These are phyloP conservation scores for Oenanthe oenanthe DNA, from an alignment of 2,113 vertebrate species.

Conservation along the genomic window DNA sequence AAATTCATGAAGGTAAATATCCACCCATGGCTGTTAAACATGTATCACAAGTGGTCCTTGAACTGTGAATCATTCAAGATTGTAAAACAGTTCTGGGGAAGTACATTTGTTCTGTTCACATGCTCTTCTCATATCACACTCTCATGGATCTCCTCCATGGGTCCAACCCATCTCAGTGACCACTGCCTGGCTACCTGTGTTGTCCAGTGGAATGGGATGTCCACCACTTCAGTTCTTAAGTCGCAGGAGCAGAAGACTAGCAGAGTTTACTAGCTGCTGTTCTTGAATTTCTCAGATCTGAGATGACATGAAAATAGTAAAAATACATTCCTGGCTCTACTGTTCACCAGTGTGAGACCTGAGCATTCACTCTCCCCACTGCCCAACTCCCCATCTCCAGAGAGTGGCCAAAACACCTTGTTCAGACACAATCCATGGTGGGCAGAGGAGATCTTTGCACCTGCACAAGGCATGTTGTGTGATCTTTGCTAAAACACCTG, in stretches of 20 bases:
- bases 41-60: background rate
- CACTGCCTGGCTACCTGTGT: background rate
- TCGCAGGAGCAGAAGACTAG: background rate
- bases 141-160: background rate
- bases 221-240: background rate
- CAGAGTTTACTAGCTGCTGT: background rate
- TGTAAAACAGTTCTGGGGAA: background rate
- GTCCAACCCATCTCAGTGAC: background rate
- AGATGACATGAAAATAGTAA: background rate
- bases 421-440: background rate
- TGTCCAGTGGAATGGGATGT: background rate
- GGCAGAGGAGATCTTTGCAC: background rate
- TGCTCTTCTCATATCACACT: background rate
- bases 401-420: fast-evolving
- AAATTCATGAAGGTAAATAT: background rate
- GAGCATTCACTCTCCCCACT: background rate
- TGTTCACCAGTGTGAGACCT: background rate
- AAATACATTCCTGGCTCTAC: background rate
- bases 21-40: background rate
- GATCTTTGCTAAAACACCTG: background rate
- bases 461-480: fast-evolving
- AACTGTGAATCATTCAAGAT: background rate
- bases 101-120: background rate
- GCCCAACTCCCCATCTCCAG: background rate
- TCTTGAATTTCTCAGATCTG: background rate